These are phyloP conservation scores for Formica exsecta DNA, from an alignment of 1,140 invertebrate genomes.

Conservation along the genomic window DNA sequence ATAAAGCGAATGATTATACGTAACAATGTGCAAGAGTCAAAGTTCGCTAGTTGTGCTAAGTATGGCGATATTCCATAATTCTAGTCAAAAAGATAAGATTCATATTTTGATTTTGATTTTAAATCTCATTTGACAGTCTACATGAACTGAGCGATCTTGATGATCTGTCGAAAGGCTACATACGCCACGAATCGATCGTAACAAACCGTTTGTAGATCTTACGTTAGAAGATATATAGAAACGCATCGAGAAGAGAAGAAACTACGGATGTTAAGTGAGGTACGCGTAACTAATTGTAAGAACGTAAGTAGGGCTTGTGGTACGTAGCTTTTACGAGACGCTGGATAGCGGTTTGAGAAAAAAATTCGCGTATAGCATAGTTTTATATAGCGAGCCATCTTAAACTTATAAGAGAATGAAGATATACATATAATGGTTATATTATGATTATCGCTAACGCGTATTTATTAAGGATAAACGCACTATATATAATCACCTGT, in stretches of 20 bases:
- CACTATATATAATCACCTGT: slow-evolving; percentile 65
- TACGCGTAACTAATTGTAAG: slow-evolving; percentile 11
- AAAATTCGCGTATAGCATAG: slow-evolving; percentile 81
- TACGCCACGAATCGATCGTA: slow-evolving; percentile 68
- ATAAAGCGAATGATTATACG: neutral
- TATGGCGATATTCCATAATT: neutral
- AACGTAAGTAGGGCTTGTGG: slow-evolving; percentile 32
- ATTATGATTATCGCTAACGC: slow-evolving; percentile 75
- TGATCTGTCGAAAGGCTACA: too few relatives aligned
- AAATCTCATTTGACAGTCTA: neutral
- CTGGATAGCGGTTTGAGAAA: slow-evolving; percentile 69
- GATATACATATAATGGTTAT: slow-evolving; percentile 78
- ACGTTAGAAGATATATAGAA: slow-evolving; percentile 57
- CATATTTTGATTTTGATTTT: neutral
- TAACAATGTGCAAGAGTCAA: neutral
- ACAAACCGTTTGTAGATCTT: slow-evolving; percentile 39
- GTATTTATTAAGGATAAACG: slow-evolving; percentile 68
- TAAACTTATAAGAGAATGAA: slow-evolving; percentile 80
- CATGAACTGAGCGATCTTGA: slow-evolving; percentile 6
- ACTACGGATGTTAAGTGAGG: slow-evolving; percentile 37
- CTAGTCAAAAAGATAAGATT: neutral
- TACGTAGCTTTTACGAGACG: slow-evolving; percentile 51
- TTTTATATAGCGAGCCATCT: slow-evolving; percentile 84
- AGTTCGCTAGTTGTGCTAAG: neutral
- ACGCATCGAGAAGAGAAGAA: slow-evolving; percentile 28